Evolutionary conservation across 2,113 vertebrate species (phyloP).

Genomic region (Mustela nigripes): DNA sequence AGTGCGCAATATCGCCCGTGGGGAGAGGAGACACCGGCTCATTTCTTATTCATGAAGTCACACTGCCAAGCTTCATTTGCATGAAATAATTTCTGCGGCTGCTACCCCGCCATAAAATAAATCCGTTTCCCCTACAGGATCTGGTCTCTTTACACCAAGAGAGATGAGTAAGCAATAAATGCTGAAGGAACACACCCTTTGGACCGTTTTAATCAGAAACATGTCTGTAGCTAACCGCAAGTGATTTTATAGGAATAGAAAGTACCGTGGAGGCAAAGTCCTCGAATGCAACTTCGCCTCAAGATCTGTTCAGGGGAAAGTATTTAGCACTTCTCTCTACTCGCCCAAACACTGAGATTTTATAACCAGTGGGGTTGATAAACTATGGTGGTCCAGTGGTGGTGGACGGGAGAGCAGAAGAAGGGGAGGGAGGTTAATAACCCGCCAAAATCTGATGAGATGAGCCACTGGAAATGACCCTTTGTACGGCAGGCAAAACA

Average conservation of each 20-base stretch:
- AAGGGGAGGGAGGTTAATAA: too few relatives aligned
- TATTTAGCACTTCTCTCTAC: constrained; percentile 45
- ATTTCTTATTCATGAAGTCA: constrained; percentile 85
- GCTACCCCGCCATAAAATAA: constrained; percentile 72
- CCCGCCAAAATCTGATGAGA: background rate
- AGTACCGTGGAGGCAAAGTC: constrained; percentile 42
- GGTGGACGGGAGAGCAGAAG: too few relatives aligned
- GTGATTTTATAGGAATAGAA: constrained; percentile 63
- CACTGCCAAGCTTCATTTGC: constrained; percentile 82
- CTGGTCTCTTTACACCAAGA: constrained; percentile 65
- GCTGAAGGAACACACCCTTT: constrained; percentile 68
- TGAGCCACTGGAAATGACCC: background rate
- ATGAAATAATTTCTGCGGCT: constrained; percentile 80
- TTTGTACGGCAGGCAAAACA: background rate
- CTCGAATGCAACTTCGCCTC: background rate
- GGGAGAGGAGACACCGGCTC: constrained; percentile 75
- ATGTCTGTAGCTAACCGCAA: constrained; percentile 70
- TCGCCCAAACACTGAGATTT: constrained; percentile 50
- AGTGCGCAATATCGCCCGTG: constrained; percentile 69
- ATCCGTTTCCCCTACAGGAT: constrained; percentile 75
- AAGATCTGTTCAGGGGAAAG: background rate
- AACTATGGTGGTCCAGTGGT: background rate
- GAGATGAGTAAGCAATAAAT: constrained; percentile 71
- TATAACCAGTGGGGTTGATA: background rate
- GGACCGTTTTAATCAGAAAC: constrained; percentile 74